These are phyloP conservation scores for Nycteola revayana DNA, from an alignment of 2,888 invertebrate species.

Conservation along the genomic window DNA sequence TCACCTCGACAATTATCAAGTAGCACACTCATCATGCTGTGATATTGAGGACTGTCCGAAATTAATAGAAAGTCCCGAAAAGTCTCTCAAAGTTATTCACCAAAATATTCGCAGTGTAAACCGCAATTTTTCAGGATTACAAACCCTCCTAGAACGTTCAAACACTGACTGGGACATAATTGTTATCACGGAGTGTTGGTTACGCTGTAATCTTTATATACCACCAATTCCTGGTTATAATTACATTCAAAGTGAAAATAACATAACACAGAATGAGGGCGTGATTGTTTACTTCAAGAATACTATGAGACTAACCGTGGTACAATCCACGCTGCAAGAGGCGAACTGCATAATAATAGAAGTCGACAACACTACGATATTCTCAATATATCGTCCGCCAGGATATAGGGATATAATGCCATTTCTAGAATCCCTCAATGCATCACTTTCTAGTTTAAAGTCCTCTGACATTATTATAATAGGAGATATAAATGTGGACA, in stretches of 20 bases:
- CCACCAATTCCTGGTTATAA: not conserved
- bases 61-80: not conserved
- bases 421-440: constrained; percentile 1
- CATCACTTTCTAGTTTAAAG: not conserved
- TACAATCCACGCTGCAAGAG: not conserved
- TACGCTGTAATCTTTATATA: not conserved
- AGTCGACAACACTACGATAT: not conserved
- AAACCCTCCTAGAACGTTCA: not conserved
- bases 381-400: constrained; percentile 4
- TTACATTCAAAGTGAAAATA: not conserved
- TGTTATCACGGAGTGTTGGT: constrained; percentile 1
- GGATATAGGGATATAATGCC: constrained; percentile 1
- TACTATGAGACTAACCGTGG: not conserved
- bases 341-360: constrained; percentile 2
- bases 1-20: constrained; percentile 1
- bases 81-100: no score
- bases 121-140: no score
- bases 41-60: not conserved
- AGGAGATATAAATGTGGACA: constrained; percentile 4
- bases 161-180: not conserved
- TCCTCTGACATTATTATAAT: constrained; percentile 2
- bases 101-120: not conserved
- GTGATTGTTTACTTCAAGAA: constrained; percentile 1
- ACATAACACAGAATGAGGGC: constrained; percentile 3
- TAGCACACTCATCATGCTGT: not conserved